Evolutionary conservation across 2,888 invertebrate species (phyloP).

Genomic region (Aleiodes testaceus): DNA sequence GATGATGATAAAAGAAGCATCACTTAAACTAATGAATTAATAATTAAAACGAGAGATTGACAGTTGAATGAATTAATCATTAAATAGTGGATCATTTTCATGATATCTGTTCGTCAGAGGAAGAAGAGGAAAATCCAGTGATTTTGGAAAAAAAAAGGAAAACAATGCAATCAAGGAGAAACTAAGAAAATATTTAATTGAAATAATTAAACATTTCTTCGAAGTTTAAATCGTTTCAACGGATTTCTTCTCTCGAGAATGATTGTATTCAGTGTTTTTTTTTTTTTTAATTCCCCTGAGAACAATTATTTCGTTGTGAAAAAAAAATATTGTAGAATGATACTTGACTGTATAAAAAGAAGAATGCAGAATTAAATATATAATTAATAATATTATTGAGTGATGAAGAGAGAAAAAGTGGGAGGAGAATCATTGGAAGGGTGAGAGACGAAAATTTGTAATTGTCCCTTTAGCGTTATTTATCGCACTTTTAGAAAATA

Average conservation of each 20-base stretch:
- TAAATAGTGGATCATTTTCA: background rate
- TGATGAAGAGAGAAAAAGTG: constrained; percentile 1
- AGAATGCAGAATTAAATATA: constrained; percentile 33
- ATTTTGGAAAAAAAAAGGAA: constrained; percentile 27
- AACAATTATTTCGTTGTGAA: background rate
- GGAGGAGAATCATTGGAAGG: constrained; percentile 22
- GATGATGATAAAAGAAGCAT: background rate
- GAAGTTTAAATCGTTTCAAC: constrained; percentile 24
- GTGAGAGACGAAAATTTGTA: constrained; percentile 25
- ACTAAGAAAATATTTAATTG: constrained; percentile 41
- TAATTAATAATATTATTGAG: constrained; percentile 19
- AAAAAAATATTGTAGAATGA: constrained; percentile 18
- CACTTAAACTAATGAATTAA: background rate
- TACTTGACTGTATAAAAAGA: constrained; percentile 36
- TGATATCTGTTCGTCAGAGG: constrained; percentile 3
- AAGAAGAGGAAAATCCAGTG: constrained; percentile 19
- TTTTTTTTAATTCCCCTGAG: constrained; percentile 2
- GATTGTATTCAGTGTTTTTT: constrained; percentile 31
- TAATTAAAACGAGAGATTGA: background rate
- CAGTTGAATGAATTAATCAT: background rate
- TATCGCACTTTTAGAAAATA: constrained; percentile 27
- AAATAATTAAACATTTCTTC: constrained; percentile 36
- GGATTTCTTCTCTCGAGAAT: constrained; percentile 32
- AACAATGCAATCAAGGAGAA: constrained; percentile 36
- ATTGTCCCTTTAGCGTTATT: constrained; percentile 26